Percentiles rank a stretch among this genome's conserved stretches.
These are phyloP conservation scores for Elephantulus edwardii DNA, from an alignment of 2,113 vertebrate genomes.

Conservation along the genomic window DNA sequence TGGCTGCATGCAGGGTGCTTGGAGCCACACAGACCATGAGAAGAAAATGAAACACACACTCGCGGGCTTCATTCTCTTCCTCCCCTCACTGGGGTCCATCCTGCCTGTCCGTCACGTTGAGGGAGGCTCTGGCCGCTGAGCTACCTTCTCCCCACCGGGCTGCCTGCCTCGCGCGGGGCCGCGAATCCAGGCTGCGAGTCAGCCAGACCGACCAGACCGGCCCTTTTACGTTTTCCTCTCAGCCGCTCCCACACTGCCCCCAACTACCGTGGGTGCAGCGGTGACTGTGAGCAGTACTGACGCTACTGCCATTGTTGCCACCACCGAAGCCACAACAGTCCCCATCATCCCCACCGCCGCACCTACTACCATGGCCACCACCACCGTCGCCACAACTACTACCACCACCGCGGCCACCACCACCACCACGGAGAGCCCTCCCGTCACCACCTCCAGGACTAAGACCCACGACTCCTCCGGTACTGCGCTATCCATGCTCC, in stretches of 20 bases:
- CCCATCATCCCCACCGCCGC: constrained; percentile 65
- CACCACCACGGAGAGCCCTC: constrained; percentile 80
- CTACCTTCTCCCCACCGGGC: neutral
- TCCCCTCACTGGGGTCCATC: neutral
- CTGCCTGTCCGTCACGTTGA: neutral
- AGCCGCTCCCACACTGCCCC: constrained; percentile 83
- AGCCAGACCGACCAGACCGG: constrained; percentile 36
- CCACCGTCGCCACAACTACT: constrained; percentile 66
- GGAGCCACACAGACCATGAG: neutral
- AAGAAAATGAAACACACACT: constrained; percentile 60
- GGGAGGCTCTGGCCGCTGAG: neutral
- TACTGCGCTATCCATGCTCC: constrained; percentile 73
- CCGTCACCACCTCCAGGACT: constrained; percentile 81
- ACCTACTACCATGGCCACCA: constrained; percentile 43
- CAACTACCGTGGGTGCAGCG: constrained; percentile 69
- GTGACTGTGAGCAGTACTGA: constrained; percentile 66
- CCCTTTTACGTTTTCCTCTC: constrained; percentile 82
- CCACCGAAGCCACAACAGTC: constrained; percentile 78
- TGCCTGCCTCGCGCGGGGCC: constrained; percentile 53
- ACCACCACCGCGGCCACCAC: constrained; percentile 53
- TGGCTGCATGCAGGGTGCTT: constrained; percentile 46
- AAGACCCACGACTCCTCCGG: constrained; percentile 83
- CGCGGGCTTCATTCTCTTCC: constrained; percentile 5
- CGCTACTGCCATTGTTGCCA: constrained; percentile 80
- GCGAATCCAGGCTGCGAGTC: neutral